Conservation (phyloP, 2,797 vertebrate species). For the Clarias pachynema region DNA sequence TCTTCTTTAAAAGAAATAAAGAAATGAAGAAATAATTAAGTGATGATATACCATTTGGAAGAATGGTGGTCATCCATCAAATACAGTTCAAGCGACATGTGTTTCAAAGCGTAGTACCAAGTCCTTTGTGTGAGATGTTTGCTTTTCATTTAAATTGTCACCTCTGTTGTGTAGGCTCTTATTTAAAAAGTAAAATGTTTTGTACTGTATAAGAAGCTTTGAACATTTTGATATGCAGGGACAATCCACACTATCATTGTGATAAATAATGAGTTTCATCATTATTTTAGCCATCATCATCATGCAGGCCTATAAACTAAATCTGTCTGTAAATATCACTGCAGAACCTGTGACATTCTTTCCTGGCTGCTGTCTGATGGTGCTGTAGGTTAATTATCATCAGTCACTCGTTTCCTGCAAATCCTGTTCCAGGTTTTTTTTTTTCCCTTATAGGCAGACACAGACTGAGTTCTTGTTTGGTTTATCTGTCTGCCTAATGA, state of each 20-base stretch:
- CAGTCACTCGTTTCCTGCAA: constrained; percentile 57
- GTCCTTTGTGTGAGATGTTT: not conserved
- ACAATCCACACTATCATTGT: not conserved
- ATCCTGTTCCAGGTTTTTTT: constrained; percentile 51
- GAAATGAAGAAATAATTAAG: no score
- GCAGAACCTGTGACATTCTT: constrained; percentile 45
- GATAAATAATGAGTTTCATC: constrained; percentile 9
- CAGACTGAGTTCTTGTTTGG: not conserved
- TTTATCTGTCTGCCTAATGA: not conserved
- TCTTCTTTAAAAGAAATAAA: no score
- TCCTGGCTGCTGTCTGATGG: constrained; percentile 52
- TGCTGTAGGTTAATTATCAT: constrained; percentile 71
- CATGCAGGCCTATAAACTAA: constrained; percentile 19
- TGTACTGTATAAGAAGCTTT: not conserved
- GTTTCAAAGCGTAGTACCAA: not conserved
- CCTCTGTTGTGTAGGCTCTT: not conserved
- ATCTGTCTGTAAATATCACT: constrained; percentile 26
- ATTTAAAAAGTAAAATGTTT: not conserved
- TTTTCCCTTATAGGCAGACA: constrained; percentile 28
- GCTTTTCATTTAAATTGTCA: not conserved
- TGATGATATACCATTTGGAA: not conserved
- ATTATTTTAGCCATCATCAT: constrained; percentile 10
- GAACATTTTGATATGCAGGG: not conserved
- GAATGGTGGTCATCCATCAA: not conserved
- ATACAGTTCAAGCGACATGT: not conserved